Percentiles rank a stretch among this genome's conserved stretches.
Evolutionary conservation across 2,888 invertebrate genomes (phyloP).

Genomic region (Gastrophysa polygoni): DNA sequence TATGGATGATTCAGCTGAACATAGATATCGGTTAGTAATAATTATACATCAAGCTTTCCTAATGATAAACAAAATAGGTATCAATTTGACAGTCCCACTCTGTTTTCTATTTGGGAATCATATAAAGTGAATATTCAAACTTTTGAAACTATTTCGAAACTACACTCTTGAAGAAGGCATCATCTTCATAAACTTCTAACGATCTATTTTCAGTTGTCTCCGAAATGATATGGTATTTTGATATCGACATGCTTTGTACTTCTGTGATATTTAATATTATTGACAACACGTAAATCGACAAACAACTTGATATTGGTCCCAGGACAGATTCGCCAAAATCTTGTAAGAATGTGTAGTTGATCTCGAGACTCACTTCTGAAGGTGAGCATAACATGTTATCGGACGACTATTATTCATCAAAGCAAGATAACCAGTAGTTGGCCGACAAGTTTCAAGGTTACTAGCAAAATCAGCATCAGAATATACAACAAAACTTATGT

Average conservation of each 20-base stretch:
- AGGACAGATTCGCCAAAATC: neutral
- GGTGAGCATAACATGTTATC: neutral
- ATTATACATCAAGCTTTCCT: neutral
- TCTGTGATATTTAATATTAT: neutral
- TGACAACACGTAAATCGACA: neutral
- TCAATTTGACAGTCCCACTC: neutral
- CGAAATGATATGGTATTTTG: neutral
- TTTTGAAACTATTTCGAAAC: neutral
- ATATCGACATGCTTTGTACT: neutral
- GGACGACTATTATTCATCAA: neutral
- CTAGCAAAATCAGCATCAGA: neutral
- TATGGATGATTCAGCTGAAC: too few relatives aligned
- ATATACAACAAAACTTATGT: neutral
- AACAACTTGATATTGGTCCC: neutral
- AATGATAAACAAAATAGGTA: neutral
- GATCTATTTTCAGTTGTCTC: neutral
- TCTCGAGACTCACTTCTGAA: slow-evolving; percentile 1
- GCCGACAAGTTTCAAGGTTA: neutral
- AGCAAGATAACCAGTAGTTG: neutral
- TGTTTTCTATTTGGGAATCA: neutral
- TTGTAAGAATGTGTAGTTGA: neutral
- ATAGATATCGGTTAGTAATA: too few relatives aligned
- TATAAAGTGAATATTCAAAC: neutral
- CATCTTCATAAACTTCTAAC: neutral
- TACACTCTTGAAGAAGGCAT: neutral